Percentiles rank a stretch among this genome's conserved stretches.
These are phyloP conservation scores for Ricordea florida DNA, from an alignment of 92 coral and sea anemone genomes.

Conservation along the genomic window DNA sequence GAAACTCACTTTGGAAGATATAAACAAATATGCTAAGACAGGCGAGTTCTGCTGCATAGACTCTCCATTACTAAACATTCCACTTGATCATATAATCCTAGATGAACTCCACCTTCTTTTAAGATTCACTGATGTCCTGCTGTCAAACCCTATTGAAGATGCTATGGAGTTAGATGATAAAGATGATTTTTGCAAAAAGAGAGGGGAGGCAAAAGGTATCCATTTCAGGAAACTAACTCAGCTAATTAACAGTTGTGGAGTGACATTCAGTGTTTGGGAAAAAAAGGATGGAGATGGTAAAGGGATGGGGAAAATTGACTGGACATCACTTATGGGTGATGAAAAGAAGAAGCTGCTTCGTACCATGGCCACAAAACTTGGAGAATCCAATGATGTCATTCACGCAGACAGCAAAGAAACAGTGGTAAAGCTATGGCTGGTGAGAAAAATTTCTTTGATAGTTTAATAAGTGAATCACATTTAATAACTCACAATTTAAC, in stretches of 20 bases:
- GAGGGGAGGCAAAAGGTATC: constrained; percentile 45
- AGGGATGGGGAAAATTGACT: constrained; percentile 58
- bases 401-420: constrained; percentile 24
- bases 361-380: constrained; percentile 21
- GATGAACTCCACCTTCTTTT: constrained; percentile 59
- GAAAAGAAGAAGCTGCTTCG: constrained; percentile 40
- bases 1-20: constrained; percentile 26
- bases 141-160: constrained; percentile 48
- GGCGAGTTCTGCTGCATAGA: constrained; percentile 24
- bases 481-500: too few species aligned
- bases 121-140: constrained; percentile 48
- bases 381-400: constrained; percentile 24
- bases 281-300: constrained; percentile 51
- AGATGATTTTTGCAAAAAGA: constrained; percentile 49
- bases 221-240: constrained; percentile 34
- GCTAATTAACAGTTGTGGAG: constrained; percentile 56
- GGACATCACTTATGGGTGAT: constrained; percentile 60
- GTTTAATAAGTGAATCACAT: neutral
- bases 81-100: constrained; percentile 32
- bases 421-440: constrained; percentile 58
- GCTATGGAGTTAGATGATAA: constrained; percentile 70
- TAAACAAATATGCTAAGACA: constrained; percentile 4
- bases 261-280: constrained; percentile 53
- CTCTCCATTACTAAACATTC: constrained; percentile 13
- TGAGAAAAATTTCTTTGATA: neutral